These are phyloP conservation scores for Barbus barbus DNA, from an alignment of 2,113 vertebrate species.

Conservation along the genomic window DNA sequence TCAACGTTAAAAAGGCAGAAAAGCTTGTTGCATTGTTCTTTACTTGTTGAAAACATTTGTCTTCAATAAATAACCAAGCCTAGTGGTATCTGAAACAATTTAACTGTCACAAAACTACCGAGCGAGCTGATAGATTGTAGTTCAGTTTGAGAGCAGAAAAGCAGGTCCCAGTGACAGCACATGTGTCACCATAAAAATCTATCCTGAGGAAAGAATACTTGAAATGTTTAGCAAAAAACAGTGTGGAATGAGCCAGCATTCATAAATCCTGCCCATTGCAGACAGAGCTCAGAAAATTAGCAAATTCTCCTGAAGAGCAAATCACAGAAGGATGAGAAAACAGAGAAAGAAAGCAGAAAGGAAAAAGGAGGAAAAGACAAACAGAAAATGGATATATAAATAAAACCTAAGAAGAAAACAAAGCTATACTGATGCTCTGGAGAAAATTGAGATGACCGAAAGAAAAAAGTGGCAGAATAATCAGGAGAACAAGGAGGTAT, in stretches of 20 bases:
- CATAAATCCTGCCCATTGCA: conserved; percentile 38
- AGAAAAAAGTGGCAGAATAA: not conserved
- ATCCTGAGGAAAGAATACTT: conserved; percentile 49
- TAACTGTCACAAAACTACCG: not conserved
- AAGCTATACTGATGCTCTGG: not conserved
- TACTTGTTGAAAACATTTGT: not conserved
- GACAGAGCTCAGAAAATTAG: not conserved
- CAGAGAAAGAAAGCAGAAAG: not conserved
- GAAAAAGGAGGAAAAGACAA: not conserved
- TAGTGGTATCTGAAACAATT: conserved; percentile 6
- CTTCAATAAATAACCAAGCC: not conserved
- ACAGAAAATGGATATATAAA: not conserved
- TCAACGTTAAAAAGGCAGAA: not conserved
- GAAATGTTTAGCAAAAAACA: conserved; percentile 50
- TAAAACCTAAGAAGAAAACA: not conserved
- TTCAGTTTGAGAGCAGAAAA: conserved; percentile 38
- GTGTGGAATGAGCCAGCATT: conserved; percentile 38
- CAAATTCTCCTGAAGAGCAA: conserved; percentile 4
- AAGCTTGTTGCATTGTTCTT: not conserved
- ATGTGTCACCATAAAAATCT: conserved; percentile 50
- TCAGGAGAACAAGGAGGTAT: not conserved
- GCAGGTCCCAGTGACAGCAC: conserved; percentile 47
- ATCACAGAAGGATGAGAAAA: not conserved
- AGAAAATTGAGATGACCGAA: not conserved
- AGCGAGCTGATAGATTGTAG: not conserved